Evolutionary conservation across 2,113 vertebrate species (phyloP).

Genomic region (Hippocampus guttulatus): DNA sequence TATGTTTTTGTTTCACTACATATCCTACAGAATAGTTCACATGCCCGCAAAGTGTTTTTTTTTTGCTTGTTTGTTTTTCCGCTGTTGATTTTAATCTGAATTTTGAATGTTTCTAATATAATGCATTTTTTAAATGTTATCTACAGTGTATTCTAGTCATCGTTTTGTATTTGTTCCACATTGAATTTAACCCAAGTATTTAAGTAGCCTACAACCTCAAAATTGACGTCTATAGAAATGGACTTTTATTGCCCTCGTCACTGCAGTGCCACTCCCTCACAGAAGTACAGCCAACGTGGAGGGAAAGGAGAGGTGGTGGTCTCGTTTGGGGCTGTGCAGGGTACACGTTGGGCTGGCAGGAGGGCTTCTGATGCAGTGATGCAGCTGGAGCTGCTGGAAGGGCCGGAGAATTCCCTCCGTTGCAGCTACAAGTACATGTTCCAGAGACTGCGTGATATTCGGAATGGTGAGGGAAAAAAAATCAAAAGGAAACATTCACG

Average conservation of each 20-base stretch:
- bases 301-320: conserved; percentile 83
- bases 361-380: conserved; percentile 51
- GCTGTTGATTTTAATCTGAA: neutral
- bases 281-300: conserved; percentile 80
- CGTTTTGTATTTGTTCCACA: neutral
- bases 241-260: neutral
- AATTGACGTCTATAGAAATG: neutral
- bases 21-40: neutral
- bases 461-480: conserved; percentile 71
- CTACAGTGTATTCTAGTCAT: neutral
- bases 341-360: conserved; percentile 72
- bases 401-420: conserved; percentile 57
- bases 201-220: neutral
- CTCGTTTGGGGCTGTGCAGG: conserved; percentile 71
- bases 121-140: neutral
- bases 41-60: neutral
- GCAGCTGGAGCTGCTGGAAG: conserved; percentile 58
- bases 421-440: conserved; percentile 88
- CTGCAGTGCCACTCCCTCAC: conserved; percentile 80
- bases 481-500: neutral
- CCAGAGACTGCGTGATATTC: conserved; percentile 79
- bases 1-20: too few relatives aligned
- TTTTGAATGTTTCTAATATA: neutral
- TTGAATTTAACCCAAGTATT: neutral
- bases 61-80: neutral